Conservation (phyloP, 64 coral and sea anemone genomes). For the Stichodactyla helianthus region DNA sequence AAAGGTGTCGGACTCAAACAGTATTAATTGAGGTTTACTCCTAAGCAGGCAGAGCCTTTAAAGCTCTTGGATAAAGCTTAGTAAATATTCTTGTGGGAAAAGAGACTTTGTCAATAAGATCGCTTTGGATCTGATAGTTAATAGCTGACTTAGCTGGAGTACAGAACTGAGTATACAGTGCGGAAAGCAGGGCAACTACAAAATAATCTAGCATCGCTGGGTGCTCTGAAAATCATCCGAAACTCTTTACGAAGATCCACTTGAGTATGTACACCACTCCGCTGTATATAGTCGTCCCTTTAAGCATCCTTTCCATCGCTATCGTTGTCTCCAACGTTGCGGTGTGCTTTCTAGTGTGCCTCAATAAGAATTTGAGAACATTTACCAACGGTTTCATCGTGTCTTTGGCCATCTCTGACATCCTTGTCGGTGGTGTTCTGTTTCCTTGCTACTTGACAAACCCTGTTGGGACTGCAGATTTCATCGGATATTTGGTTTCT, state of each 20-base stretch:
- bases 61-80: background rate
- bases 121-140: too few species aligned
- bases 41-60: background rate
- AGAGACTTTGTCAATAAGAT: background rate
- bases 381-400: conserved; percentile 47
- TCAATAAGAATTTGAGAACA: conserved; percentile 30
- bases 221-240: too few species aligned
- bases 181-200: too few species aligned
- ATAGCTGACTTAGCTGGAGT: too few species aligned
- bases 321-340: conserved; percentile 34
- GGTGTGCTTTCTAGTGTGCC: conserved; percentile 21
- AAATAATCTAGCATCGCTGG: too few species aligned
- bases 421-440: conserved; percentile 32
- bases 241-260: background rate
- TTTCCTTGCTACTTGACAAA: conserved; percentile 21
- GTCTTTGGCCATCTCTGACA: conserved; percentile 39
- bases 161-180: too few species aligned
- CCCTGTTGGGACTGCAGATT: background rate
- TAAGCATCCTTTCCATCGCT: conserved; percentile 15
- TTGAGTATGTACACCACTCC: background rate
- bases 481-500: conserved; percentile 17
- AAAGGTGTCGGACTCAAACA: background rate
- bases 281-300: background rate
- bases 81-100: background rate
- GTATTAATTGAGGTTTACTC: background rate